Percentiles rank a stretch among this genome's conserved stretches.
Evolutionary conservation across 2,888 invertebrate genomes (phyloP).

Genomic region (Drosophila atripex): DNA sequence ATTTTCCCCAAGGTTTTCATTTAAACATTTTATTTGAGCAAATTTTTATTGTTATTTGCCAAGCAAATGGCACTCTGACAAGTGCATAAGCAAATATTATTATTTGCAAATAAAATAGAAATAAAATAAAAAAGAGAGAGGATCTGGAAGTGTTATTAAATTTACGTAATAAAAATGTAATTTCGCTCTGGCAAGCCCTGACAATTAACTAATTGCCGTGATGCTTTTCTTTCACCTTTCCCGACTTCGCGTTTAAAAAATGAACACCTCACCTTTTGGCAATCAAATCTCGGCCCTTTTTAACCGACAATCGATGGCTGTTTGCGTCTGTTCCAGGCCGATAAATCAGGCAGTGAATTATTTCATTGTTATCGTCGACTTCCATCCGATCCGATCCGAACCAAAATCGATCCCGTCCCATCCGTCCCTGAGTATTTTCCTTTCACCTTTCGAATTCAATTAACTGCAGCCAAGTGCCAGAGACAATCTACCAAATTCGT

Average conservation of each 20-base stretch:
- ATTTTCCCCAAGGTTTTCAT: constrained; percentile 23
- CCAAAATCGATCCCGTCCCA: constrained; percentile 8
- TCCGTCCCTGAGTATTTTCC: constrained; percentile 45
- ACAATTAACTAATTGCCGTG: constrained; percentile 15
- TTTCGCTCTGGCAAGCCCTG: constrained; percentile 3
- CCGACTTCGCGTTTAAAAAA: constrained; percentile 31
- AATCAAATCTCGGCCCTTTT: constrained; percentile 64
- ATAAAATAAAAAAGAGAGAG: not conserved
- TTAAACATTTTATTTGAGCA: constrained; percentile 38
- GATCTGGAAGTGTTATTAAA: constrained; percentile 10
- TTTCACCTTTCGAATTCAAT: constrained; percentile 79
- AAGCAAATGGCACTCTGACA: constrained; percentile 19
- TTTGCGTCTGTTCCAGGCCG: constrained; percentile 25
- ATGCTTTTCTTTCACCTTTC: constrained; percentile 7
- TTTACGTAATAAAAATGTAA: constrained; percentile 12
- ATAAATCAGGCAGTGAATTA: constrained; percentile 72
- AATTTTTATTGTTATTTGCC: constrained; percentile 35
- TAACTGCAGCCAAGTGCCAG: constrained; percentile 74
- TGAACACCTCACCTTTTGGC: constrained; percentile 39
- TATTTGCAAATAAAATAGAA: constrained; percentile 28
- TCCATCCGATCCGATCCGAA: constrained; percentile 11
- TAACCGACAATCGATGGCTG: constrained; percentile 13
- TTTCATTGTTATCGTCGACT: constrained; percentile 67
- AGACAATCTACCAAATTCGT: constrained; percentile 73
- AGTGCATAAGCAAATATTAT: constrained; percentile 36